Evolutionary conservation across 2,113 vertebrate genomes (phyloP).

Genomic region (Lampris megalopsis): DNA sequence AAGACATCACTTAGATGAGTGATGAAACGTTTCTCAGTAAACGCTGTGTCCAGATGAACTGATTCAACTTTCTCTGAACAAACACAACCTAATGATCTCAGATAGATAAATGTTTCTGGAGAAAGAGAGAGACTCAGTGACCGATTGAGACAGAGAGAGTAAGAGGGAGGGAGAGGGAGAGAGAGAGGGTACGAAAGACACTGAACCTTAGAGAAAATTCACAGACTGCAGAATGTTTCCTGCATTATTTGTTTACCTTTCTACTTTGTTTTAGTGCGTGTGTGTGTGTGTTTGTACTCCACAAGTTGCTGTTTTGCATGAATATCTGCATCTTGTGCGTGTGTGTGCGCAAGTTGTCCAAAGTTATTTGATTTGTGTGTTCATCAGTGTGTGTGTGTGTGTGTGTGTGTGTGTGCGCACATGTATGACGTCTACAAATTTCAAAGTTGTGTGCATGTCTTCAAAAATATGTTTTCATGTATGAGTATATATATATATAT

Average conservation of each 20-base stretch:
- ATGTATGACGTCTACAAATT: constrained; percentile 51
- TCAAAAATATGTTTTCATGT: constrained; percentile 27
- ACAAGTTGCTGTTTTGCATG: no score
- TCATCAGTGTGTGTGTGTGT: neutral
- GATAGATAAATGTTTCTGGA: constrained; percentile 51
- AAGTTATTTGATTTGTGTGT: no score
- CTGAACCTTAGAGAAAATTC: constrained; percentile 61
- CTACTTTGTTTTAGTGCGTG: constrained; percentile 57
- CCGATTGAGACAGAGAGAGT: constrained; percentile 1
- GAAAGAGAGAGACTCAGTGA: constrained; percentile 39
- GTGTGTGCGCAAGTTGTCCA: no score
- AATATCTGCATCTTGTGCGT: no score
- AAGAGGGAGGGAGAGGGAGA: constrained; percentile 30
- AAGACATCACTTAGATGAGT: no score
- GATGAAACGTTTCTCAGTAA: no score
- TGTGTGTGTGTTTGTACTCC: constrained; percentile 15
- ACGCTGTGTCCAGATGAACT: no score
- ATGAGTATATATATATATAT: constrained; percentile 40
- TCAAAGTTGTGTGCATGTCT: constrained; percentile 43
- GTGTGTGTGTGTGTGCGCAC: neutral
- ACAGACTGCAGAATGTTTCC: constrained; percentile 55
- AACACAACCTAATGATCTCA: constrained; percentile 20
- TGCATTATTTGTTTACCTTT: constrained; percentile 60
- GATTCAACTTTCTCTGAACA: constrained; percentile 58
- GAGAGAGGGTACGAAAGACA: constrained; percentile 43